Evolutionary conservation across 2,888 invertebrate species (phyloP), one percentile per base, ranked within the genome.

Genomic region (Cataglyphis rosenhaueri): DNA sequence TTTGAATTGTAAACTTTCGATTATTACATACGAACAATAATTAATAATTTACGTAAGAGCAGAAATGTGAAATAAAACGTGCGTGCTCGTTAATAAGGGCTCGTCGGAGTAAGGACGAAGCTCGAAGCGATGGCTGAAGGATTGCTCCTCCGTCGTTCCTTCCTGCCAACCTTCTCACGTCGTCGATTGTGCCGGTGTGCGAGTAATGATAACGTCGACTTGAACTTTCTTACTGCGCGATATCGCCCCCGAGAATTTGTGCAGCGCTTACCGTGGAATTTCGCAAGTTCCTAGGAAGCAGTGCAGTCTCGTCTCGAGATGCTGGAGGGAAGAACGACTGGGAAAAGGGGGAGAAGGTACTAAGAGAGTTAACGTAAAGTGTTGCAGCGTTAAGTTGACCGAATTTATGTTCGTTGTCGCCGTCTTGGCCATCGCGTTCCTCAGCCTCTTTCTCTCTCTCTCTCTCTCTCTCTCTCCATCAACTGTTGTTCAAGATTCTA

Each of bases 301-400:
- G 68, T 55, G 68, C 82, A 68, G 68, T 35, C 48, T 48, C 59
- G 52, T 21, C 65, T 21, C 65, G 55, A 76, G 55, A 38, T 10
- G 41, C 29, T 41, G 48, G 59, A 44, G 38, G 44, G 41, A 41
- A 52, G 64, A 64, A 74, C 64, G 68, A 59, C 38, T 25, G 25
- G 32, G 48, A 38, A n/a, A 62, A 29, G 25, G 5, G 32, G 12
- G 52, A 18, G 48, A 48, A 12, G 32, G 15, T 18, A 71, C 38
- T 71, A 73, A 73, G 64, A 73, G 61, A 73, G 83, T 84, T 76
- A 71, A 68, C 78, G 76, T 83, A 83, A 84, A 87, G 85, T 84
- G 83, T 83, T 83, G 86, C 82, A 57, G 61, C 81, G 84, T 86
- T 85, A 85, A 87, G 85, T 88, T 85, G 87, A 86, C 85, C 88